A percentile compares a stretch with the other conserved stretches of the same genome.
Evolutionary conservation across 2,113 vertebrate genomes (phyloP).

Genomic region (Trochalopteron elliotii): DNA sequence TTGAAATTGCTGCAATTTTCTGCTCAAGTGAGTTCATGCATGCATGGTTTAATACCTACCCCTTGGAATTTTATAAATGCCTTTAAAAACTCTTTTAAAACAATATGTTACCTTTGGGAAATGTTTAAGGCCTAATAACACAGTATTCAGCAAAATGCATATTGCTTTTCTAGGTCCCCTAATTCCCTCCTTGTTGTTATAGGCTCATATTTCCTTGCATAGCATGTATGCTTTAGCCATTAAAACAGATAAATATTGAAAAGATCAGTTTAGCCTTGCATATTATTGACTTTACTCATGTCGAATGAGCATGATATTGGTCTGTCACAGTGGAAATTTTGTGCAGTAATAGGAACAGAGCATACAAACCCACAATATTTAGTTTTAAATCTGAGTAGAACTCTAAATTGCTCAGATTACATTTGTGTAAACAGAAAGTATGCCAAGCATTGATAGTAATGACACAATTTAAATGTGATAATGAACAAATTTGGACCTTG

Average conservation of each 20-base stretch:
- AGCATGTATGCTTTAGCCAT: not conserved
- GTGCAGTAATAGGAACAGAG: not conserved
- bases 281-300: conserved; percentile 11
- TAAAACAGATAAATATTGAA: conserved; percentile 20
- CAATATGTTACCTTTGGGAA: not conserved
- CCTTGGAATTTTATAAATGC: not conserved
- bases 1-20: not conserved
- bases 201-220: not conserved
- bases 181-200: not conserved
- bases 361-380: not conserved
- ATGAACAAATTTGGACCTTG: not conserved
- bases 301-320: not conserved
- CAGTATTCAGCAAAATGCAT: not conserved
- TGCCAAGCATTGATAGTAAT: not conserved
- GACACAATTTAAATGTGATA: not conserved
- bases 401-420: not conserved
- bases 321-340: not conserved
- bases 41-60: not conserved
- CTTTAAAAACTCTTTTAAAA: not conserved
- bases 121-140: not conserved
- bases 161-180: not conserved
- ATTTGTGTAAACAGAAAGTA: not conserved
- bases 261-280: conserved; percentile 1
- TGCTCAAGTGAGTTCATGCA: not conserved
- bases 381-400: not conserved